phyloP scores from a whole-genome alignment of 92 coral and sea anemone genomes.

The Ricordea florida region DNA sequence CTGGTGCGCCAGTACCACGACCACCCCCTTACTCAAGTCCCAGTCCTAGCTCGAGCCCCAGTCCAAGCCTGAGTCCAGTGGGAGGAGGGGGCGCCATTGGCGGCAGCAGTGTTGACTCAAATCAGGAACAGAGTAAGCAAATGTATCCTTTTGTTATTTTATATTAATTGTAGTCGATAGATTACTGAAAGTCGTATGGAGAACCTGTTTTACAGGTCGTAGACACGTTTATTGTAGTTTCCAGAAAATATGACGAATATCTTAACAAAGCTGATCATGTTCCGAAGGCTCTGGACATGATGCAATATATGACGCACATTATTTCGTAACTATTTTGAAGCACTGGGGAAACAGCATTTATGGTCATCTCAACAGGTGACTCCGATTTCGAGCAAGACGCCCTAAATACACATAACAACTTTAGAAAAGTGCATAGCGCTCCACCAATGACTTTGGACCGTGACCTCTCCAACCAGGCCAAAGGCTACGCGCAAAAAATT shows the following conservation, averaged over 20 bases:
- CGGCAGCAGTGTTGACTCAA: constrained; percentile 13
- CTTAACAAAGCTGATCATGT: no score
- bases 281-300: no score
- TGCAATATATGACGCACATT: no score
- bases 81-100: constrained; percentile 27
- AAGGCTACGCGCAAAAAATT: constrained; percentile 75
- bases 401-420: constrained; percentile 70
- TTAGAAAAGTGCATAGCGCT: constrained; percentile 74
- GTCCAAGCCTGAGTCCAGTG: constrained; percentile 4
- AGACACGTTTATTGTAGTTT: no score
- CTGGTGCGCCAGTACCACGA: background rate
- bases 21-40: background rate
- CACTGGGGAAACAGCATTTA: no score
- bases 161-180: no score
- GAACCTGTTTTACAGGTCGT: no score
- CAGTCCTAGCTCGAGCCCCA: background rate
- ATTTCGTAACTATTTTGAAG: no score
- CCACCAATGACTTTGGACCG: constrained; percentile 57
- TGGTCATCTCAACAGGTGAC: constrained; percentile 29
- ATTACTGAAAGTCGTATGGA: no score
- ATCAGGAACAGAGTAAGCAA: background rate
- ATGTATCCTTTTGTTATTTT: no score
- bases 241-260: no score
- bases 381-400: constrained; percentile 72
- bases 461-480: constrained; percentile 69